Evolutionary conservation across 2,888 invertebrate species (phyloP).

Genomic region (Sphinx pinastri): DNA sequence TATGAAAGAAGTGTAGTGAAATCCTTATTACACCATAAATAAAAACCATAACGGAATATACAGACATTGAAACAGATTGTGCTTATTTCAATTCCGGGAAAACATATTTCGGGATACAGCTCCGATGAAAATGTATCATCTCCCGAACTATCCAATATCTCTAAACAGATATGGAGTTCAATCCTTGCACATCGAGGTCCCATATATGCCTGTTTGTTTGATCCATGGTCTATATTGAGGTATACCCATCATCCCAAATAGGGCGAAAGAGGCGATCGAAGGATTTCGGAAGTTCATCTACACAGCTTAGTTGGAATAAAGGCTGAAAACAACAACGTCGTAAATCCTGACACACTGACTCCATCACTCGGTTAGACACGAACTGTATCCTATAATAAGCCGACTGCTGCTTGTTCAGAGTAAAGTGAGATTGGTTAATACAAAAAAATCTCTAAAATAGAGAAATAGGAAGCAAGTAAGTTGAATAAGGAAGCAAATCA

Average conservation of each 20-base stretch:
- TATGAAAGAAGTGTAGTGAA: too few relatives aligned
- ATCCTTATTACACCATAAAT: too few relatives aligned
- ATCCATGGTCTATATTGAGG: conserved; percentile 1
- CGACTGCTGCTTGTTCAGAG: too few relatives aligned
- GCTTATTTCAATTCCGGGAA: conserved; percentile 1
- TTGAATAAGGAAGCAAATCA: too few relatives aligned
- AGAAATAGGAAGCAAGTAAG: too few relatives aligned
- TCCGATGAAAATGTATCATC: conserved; percentile 21
- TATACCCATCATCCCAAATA: neutral
- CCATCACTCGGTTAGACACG: neutral
- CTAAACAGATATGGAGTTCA: neutral
- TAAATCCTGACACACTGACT: neutral
- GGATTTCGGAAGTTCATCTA: neutral
- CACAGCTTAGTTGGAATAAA: neutral
- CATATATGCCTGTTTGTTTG: conserved; percentile 13
- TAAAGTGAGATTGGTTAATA: too few relatives aligned
- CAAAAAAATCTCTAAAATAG: neutral
- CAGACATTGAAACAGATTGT: conserved; percentile 35
- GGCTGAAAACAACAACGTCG: neutral
- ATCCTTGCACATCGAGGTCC: neutral
- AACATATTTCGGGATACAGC: neutral
- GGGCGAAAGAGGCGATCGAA: neutral
- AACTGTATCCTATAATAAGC: too few relatives aligned
- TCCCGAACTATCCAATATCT: conserved; percentile 9
- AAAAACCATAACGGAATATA: too few relatives aligned